Percentiles rank a stretch among this genome's conserved stretches.
Conservation (phyloP, 1,140 invertebrate species). For the Danaus plexippus region DNA sequence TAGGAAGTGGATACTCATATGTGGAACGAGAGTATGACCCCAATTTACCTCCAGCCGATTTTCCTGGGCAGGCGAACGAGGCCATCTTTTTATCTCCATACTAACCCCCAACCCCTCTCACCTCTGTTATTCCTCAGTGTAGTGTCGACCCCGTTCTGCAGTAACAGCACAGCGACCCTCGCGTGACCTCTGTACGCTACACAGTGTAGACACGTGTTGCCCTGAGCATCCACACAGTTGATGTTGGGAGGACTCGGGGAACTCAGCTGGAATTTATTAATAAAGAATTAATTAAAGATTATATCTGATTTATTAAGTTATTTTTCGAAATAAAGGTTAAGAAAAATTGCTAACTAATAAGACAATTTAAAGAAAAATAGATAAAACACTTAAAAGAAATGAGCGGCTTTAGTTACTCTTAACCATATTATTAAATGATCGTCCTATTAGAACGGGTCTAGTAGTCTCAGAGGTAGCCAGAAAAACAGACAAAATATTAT, state of each 20-base stretch:
- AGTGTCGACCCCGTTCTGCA: slow-evolving; percentile 76
- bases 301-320: not conserved
- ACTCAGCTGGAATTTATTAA: slow-evolving; percentile 44
- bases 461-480: not conserved
- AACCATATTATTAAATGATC: no score
- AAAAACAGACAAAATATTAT: not conserved
- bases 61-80: no score
- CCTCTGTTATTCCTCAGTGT: slow-evolving; percentile 70
- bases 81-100: no score
- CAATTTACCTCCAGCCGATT: no score
- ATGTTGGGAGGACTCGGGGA: slow-evolving; percentile 60
- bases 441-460: not conserved
- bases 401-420: no score
- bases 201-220: slow-evolving; percentile 80
- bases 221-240: slow-evolving; percentile 70
- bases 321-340: not conserved
- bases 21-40: no score
- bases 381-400: no score
- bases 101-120: slow-evolving; percentile 27
- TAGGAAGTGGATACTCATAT: not conserved
- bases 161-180: slow-evolving; percentile 76
- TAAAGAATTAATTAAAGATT: not conserved
- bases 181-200: slow-evolving; percentile 78
- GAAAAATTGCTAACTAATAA: no score
- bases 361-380: no score